phyloP scores from a whole-genome alignment of 2,113 vertebrate species.

The Hassar affinis region DNA sequence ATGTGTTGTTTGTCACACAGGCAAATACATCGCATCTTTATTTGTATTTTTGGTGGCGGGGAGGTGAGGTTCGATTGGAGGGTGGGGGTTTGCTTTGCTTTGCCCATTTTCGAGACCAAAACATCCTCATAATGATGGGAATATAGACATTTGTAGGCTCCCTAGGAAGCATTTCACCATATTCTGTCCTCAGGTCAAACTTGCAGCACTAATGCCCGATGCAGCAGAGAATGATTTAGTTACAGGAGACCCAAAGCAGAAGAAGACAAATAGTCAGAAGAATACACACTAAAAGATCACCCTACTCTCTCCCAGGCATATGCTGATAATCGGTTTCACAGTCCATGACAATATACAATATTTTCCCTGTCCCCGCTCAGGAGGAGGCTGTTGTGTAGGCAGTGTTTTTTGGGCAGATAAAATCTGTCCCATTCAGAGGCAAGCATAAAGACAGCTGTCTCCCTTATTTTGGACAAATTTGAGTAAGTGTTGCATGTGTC shows the following conservation, averaged over 20 bases:
- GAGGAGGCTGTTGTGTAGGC: slow-evolving; percentile 18
- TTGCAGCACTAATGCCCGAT: background rate
- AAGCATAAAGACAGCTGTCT: slow-evolving; percentile 17
- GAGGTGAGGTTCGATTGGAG: too few species aligned
- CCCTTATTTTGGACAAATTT: slow-evolving; percentile 23
- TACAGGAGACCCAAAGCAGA: background rate
- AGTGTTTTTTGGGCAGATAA: background rate
- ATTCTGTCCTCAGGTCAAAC: background rate
- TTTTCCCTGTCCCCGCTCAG: background rate
- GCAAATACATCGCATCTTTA: background rate
- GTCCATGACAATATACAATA: background rate
- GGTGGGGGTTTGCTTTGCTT: too few species aligned
- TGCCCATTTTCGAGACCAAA: background rate
- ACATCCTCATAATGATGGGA: too few species aligned
- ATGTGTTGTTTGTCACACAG: background rate
- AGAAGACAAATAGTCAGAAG: background rate
- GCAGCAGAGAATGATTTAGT: background rate
- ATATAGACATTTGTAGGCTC: background rate
- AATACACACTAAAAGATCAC: background rate
- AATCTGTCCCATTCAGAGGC: slow-evolving; percentile 12
- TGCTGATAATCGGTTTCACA: background rate
- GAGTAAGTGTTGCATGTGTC: slow-evolving; percentile 11
- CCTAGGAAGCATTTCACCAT: background rate
- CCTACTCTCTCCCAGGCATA: background rate
- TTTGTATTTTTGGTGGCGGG: background rate